Percentiles rank a stretch among this genome's conserved stretches.
Conservation (phyloP, 2,888 invertebrate species). For the Drosophila kambysellisi region DNA sequence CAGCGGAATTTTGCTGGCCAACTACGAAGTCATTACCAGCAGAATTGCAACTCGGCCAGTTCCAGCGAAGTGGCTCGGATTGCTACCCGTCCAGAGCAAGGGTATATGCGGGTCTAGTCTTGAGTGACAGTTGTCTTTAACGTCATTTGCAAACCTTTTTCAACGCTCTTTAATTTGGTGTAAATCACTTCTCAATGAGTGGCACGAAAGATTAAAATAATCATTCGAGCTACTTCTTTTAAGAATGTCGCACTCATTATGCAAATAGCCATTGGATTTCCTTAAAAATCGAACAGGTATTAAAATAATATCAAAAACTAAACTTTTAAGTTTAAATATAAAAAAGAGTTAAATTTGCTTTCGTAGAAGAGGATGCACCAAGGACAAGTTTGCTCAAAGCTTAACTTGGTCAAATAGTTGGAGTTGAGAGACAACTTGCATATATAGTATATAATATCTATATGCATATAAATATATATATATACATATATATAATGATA, state of each 20-base stretch:
- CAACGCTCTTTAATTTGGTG: neutral
- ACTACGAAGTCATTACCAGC: conserved; percentile 35
- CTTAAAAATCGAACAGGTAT: neutral
- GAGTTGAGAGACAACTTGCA: neutral
- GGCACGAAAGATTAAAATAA: neutral
- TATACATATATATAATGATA: neutral
- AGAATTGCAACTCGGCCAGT: conserved; percentile 9
- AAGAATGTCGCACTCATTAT: neutral
- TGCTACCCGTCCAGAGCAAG: neutral
- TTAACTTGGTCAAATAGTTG: neutral
- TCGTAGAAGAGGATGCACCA: neutral
- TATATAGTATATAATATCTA: too few species aligned
- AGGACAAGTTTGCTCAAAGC: neutral
- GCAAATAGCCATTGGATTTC: neutral
- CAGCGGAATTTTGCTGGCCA: conserved; percentile 68
- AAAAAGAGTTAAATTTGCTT: neutral
- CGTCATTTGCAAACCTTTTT: conserved; percentile 17
- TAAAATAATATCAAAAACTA: neutral
- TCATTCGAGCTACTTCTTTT: neutral
- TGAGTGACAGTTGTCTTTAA: conserved; percentile 18
- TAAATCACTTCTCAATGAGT: neutral
- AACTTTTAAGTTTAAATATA: neutral
- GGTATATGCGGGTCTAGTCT: conserved; percentile 8
- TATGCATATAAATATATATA: too few species aligned
- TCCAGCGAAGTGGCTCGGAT: conserved; percentile 32